phyloP scores from a whole-genome alignment of 2,113 vertebrate genomes.

The Lophochroa leadbeateri region DNA sequence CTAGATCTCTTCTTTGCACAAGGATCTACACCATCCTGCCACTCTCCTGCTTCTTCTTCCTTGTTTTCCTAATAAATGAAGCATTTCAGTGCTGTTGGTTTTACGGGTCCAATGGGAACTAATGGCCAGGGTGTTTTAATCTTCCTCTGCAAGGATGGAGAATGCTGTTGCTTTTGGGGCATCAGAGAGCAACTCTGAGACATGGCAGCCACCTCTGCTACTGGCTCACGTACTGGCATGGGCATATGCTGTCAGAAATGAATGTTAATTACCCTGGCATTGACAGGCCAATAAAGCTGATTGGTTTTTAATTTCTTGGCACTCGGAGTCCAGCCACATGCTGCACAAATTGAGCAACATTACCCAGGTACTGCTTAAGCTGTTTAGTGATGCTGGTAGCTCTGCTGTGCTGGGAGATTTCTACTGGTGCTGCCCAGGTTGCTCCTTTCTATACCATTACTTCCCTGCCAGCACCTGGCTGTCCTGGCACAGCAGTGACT shows the following conservation, averaged over 20 bases:
- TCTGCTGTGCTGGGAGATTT: background rate
- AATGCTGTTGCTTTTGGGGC: background rate
- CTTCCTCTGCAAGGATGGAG: background rate
- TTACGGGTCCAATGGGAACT: background rate
- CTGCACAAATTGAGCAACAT: background rate
- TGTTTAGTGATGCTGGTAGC: background rate
- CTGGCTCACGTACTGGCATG: rapidly evolving
- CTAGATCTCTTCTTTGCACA: too few relatives aligned
- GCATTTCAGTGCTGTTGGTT: background rate
- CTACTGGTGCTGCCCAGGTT: background rate
- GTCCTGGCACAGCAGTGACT: rapidly evolving
- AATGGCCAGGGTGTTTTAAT: background rate
- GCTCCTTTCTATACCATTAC: background rate
- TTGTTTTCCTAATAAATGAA: too few relatives aligned
- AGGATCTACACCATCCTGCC: too few relatives aligned
- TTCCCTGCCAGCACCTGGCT: rapidly evolving
- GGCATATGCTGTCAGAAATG: slow-evolving; percentile 5
- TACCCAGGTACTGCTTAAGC: background rate
- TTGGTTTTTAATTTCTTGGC: slow-evolving; percentile 48
- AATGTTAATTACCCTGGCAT: slow-evolving; percentile 21
- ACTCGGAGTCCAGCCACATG: background rate
- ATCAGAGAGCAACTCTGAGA: background rate
- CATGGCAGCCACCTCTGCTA: background rate
- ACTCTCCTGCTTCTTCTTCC: too few relatives aligned
- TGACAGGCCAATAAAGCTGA: slow-evolving; percentile 29